Conservation (phyloP, 2,888 invertebrate species). For the Phytoseiulus persimilis region DNA sequence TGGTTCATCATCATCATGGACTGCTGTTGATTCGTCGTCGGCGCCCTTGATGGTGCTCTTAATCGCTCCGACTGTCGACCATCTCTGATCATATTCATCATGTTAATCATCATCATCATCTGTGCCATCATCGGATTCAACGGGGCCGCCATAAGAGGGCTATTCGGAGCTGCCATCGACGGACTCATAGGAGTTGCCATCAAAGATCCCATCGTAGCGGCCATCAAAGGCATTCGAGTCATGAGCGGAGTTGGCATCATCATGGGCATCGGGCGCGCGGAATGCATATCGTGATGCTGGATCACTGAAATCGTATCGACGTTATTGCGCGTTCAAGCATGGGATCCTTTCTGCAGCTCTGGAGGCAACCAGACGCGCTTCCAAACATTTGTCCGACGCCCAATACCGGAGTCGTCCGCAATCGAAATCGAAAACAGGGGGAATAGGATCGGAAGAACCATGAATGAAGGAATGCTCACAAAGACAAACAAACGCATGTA, state of each 20-base stretch:
- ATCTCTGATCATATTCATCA: slow-evolving; percentile 15
- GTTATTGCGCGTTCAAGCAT: not conserved
- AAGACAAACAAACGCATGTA: too few species aligned
- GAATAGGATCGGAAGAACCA: not conserved
- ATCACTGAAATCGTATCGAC: slow-evolving; percentile 8
- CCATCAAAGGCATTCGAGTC: slow-evolving; percentile 15
- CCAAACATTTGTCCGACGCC: too few species aligned
- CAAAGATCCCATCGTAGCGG: not conserved
- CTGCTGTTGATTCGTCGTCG: not conserved
- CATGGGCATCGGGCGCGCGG: not conserved
- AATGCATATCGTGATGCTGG: slow-evolving; percentile 22
- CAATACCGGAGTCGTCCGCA: too few species aligned
- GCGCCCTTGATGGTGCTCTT: not conserved
- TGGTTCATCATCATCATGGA: not conserved
- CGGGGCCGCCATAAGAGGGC: not conserved
- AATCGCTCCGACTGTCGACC: not conserved
- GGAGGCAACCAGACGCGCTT: too few species aligned
- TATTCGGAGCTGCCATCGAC: not conserved
- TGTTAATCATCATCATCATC: slow-evolving; percentile 32
- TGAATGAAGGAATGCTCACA: too few species aligned
- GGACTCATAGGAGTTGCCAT: not conserved
- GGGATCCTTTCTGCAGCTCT: not conserved
- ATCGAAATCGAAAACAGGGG: too few species aligned
- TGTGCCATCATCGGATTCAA: not conserved
- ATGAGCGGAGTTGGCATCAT: not conserved